These are phyloP conservation scores for Macquaria australasica DNA, from an alignment of 2,113 vertebrate genomes.

Conservation along the genomic window DNA sequence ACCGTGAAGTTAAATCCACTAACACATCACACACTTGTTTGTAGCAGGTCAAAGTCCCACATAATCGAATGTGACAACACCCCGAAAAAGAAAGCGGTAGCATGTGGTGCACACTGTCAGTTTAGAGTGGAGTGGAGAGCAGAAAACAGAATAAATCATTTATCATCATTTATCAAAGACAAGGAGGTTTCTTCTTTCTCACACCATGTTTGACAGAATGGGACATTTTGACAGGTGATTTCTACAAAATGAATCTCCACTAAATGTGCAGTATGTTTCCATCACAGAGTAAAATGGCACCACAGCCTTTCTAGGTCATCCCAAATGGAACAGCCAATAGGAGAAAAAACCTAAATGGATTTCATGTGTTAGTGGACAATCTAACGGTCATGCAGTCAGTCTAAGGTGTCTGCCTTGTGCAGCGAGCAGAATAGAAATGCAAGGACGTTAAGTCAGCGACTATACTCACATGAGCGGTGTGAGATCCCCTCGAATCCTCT, in stretches of 20 bases:
- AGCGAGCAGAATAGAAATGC: constrained; percentile 1
- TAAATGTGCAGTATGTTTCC: constrained; percentile 10
- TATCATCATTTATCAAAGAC: neutral
- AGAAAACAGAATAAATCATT: neutral
- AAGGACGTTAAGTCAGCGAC: constrained; percentile 1
- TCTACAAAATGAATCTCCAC: neutral
- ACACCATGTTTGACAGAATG: neutral
- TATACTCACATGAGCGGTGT: constrained; percentile 76
- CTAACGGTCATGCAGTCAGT: neutral
- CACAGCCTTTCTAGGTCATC: constrained; percentile 50
- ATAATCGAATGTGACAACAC: neutral
- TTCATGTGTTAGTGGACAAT: constrained; percentile 4
- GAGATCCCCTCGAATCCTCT: constrained; percentile 47
- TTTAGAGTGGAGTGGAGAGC: neutral
- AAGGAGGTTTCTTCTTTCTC: neutral
- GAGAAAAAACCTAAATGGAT: neutral
- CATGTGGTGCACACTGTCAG: neutral
- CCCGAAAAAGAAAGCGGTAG: neutral
- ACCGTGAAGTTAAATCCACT: neutral
- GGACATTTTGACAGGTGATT: neutral
- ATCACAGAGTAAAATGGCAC: constrained; percentile 36
- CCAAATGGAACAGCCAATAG: constrained; percentile 20
- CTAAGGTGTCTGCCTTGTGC: neutral
- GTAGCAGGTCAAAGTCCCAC: neutral
- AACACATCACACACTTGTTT: neutral